Conservation (phyloP, 2,113 vertebrate species). For the Grammomys surdaster region DNA sequence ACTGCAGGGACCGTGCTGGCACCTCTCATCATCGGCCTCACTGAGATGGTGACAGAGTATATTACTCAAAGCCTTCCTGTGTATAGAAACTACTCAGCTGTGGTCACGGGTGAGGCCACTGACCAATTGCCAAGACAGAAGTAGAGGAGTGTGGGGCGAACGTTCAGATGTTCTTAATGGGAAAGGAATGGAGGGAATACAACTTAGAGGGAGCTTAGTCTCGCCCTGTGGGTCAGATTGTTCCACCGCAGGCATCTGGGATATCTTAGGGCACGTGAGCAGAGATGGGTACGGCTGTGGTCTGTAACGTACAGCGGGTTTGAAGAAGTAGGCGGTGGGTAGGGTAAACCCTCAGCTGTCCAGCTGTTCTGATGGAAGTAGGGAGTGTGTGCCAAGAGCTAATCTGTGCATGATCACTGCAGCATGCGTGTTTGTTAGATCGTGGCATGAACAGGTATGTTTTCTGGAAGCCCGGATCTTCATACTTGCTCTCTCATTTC, state of each 20-base stretch:
- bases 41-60: neutral
- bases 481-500: conserved; percentile 29
- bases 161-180: neutral
- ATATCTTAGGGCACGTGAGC: neutral
- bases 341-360: neutral
- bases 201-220: neutral
- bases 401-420: neutral
- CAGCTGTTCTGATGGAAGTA: neutral
- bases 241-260: neutral
- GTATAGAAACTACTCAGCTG: neutral
- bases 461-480: neutral
- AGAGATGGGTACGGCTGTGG: neutral
- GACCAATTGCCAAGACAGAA: neutral
- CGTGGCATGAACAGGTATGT: accelerated
- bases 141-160: neutral
- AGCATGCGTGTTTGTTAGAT: neutral
- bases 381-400: neutral
- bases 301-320: neutral
- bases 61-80: neutral
- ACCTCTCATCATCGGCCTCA: neutral
- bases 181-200: neutral
- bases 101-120: neutral
- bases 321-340: neutral
- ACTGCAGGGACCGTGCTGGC: neutral
- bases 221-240: accelerated